Evolutionary conservation across 1,140 invertebrate species (phyloP), one percentile per base, ranked within the genome.

Genomic region (Mesaphorura yosii): DNA sequence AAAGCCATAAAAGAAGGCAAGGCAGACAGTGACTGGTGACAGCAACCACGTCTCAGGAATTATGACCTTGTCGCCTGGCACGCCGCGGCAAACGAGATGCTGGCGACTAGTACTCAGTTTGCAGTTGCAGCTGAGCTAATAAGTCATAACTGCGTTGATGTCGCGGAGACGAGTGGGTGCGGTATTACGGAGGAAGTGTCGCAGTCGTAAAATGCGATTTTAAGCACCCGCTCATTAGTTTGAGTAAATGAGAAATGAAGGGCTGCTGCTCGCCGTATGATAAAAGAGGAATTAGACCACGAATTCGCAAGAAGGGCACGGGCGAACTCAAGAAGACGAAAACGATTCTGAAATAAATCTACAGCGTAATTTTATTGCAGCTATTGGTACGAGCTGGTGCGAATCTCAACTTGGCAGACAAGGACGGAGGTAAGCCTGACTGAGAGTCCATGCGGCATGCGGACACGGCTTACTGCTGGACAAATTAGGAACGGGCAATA

Each of bases 331-430:
- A n/a, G n/a, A n/a, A n/a, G n/a, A n/a, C n/a, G n/a, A n/a, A n/a
- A n/a, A n/a, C n/a, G n/a, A n/a, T n/a, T n/a, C n/a, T n/a, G 31
- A 34, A 34, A n/a, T 34, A 10, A 34, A 34, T 34, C 10, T 10
- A 34, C 10, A 34, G 10, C n/a, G 10, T 10, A 10, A 34, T 10
- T 34, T 34, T 34, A n/a, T 34, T 34, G n/a, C 66, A 86, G 77
- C 73, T 96, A 45, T 73, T 97, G 60, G 90, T 95, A 3, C 76
- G 88, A 28, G 88, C 94, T 68, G 87, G 87, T 7, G 88, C 89
- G 23, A 91, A 93, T 71, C 73, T 96, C 31, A 96, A 96, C 66
- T 84, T 96, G 38, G 85, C 88, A 19, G 92, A 96, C 69, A 93
- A 95, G 72, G 91, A 97, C 66, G 89, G 90, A 17, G 91, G 96